Evolutionary conservation across 2,113 vertebrate genomes (phyloP).

Genomic region (Dipodomys spectabilis): DNA sequence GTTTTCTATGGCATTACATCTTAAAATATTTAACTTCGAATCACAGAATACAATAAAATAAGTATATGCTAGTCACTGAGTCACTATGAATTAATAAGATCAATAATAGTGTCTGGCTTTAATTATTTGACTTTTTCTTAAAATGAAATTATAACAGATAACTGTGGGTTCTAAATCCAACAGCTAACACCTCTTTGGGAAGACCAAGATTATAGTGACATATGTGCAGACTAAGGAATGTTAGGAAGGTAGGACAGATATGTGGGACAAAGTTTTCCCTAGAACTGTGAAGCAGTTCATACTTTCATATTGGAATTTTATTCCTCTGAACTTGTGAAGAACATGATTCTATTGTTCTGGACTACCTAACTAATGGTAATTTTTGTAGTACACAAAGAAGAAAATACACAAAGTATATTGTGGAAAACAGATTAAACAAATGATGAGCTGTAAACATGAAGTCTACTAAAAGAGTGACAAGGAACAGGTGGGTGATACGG

Average conservation of each 20-base stretch:
- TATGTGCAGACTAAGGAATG: not conserved
- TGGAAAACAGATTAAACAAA: not conserved
- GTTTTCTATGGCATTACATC: not conserved
- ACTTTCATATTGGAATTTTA: not conserved
- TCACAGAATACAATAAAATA: not conserved
- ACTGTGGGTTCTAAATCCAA: not conserved
- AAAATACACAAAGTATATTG: fast-evolving
- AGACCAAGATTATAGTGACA: too few relatives aligned
- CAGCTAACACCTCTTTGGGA: too few relatives aligned
- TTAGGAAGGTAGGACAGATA: not conserved
- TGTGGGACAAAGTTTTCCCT: not conserved
- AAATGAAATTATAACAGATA: not conserved
- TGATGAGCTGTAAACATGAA: not conserved
- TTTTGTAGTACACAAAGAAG: not conserved
- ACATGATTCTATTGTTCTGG: not conserved
- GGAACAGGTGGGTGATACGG: not conserved
- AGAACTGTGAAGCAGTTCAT: not conserved
- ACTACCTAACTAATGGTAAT: not conserved
- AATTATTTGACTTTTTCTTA: not conserved
- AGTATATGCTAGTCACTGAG: not conserved
- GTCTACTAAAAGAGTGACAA: not conserved
- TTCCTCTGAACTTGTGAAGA: not conserved
- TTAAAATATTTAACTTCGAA: not conserved
- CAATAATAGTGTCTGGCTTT: not conserved
- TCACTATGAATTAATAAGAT: not conserved